Evolutionary conservation across 2,888 invertebrate genomes (phyloP), one percentile per base, ranked within the genome.

Genomic region (Callyntrura guangdongensis): DNA sequence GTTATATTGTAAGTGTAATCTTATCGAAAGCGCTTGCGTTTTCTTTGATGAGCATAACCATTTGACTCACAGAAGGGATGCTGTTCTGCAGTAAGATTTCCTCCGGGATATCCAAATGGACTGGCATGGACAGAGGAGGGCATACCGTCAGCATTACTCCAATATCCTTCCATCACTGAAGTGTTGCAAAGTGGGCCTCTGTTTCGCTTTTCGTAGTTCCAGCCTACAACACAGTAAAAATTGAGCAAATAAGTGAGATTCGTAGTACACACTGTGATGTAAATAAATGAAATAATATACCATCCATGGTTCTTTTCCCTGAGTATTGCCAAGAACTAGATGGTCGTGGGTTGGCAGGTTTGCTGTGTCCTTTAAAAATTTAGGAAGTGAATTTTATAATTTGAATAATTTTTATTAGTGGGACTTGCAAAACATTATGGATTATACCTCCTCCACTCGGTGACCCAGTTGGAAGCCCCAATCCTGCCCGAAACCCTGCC

Each of bases 401-500:
- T n/a, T n/a, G n/a, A n/a, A n/a, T n/a, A n/a, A n/a, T n/a, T n/a
- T n/a, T n/a, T n/a, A n/a, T n/a, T n/a, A n/a, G n/a, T n/a, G n/a
- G n/a, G n/a, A n/a, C n/a, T n/a, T n/a, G n/a, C n/a, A n/a, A n/a
- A n/a, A n/a, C n/a, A 77, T 12, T 59, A 72, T 72, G 49, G n/a
- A n/a, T n/a, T 11, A 22, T 83, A 89, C 89, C 85, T 85, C 53
- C 85, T 9, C 12, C 53, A 11, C 12, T 2, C 2, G 85, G 84
- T 67, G 84, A 25, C 8, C 49, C 85, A 83, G 9, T 79, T 59
- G 91, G 91, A 11, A 91, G 49, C 17, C 85, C 85, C 86, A 93
- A 90, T 12, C 97, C 97, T 0, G 97, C 97, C 94, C 96, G 96
- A 96, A 96, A 97, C 6, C 97, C 97, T 1, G 97, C 97, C 94